These are phyloP conservation scores for Brevipalpus yothersi DNA, from an alignment of 1,140 invertebrate genomes.

Conservation along the genomic window DNA sequence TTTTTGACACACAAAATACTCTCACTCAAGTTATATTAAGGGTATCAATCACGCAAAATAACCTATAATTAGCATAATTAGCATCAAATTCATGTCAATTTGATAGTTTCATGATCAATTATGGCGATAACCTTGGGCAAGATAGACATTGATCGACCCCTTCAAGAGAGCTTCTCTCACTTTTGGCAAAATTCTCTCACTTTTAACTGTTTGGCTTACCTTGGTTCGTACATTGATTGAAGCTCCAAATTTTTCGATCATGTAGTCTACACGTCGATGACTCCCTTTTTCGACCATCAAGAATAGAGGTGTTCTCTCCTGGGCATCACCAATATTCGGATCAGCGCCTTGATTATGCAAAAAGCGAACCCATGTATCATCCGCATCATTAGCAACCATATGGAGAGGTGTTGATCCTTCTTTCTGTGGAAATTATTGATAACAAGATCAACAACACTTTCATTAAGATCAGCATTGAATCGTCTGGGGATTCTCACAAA, in stretches of 20 bases:
- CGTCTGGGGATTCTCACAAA: not conserved
- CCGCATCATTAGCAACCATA: conserved; percentile 79
- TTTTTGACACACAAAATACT: no score
- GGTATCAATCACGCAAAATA: no score
- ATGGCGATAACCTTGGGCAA: no score
- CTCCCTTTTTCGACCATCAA: conserved; percentile 89
- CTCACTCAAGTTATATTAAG: no score
- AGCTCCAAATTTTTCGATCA: conserved; percentile 92
- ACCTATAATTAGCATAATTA: no score
- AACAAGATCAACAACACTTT: not conserved
- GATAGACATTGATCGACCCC: no score
- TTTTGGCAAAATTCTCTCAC: not conserved
- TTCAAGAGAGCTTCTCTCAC: no score
- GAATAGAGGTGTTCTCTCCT: conserved; percentile 85
- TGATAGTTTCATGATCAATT: no score
- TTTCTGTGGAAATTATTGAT: conserved; percentile 25
- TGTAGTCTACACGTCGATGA: conserved; percentile 72
- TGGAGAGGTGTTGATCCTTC: conserved; percentile 80
- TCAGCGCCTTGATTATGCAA: conserved; percentile 70
- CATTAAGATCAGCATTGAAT: not conserved
- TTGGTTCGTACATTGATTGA: conserved; percentile 79
- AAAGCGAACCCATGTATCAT: conserved; percentile 76
- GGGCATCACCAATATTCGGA: conserved; percentile 61
- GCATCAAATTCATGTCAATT: no score
- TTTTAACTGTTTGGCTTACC: not conserved